Evolutionary conservation across 2,113 vertebrate genomes (phyloP).

Genomic region (Callocephalon fimbriatum): DNA sequence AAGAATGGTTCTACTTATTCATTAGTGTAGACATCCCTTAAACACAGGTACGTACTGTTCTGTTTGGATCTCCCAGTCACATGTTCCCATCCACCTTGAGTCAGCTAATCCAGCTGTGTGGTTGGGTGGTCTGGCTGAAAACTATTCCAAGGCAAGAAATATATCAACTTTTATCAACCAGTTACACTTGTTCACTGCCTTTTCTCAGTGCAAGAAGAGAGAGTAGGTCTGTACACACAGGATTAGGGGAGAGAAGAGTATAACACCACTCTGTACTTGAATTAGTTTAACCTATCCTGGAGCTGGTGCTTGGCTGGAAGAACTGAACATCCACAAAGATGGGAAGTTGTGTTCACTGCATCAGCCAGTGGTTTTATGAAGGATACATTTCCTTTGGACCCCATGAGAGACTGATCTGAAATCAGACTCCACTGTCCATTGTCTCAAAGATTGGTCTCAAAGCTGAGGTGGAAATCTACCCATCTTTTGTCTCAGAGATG

Average conservation of each 20-base stretch:
- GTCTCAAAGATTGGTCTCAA: too few species aligned
- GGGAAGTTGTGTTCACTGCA: background rate
- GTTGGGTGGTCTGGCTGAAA: background rate
- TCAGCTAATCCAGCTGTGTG: background rate
- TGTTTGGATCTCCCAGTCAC: background rate
- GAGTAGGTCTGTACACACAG: background rate
- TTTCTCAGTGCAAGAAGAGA: background rate
- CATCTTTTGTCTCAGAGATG: too few species aligned
- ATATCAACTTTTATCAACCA: background rate
- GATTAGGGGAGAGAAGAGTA: fast-evolving
- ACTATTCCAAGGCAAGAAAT: background rate
- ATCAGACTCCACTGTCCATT: too few species aligned
- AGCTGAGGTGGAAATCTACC: too few species aligned
- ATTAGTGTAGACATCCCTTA: background rate
- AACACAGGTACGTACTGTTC: background rate
- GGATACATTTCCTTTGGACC: background rate
- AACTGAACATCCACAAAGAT: background rate
- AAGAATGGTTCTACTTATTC: background rate
- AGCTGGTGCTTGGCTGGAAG: background rate
- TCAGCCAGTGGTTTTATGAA: background rate
- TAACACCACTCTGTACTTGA: background rate
- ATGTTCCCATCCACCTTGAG: background rate
- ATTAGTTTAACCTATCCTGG: background rate
- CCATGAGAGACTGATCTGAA: too few species aligned
- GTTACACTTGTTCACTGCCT: background rate